phyloP scores from a whole-genome alignment of 1,140 invertebrate genomes.

The Drosophila subpulchrella region DNA sequence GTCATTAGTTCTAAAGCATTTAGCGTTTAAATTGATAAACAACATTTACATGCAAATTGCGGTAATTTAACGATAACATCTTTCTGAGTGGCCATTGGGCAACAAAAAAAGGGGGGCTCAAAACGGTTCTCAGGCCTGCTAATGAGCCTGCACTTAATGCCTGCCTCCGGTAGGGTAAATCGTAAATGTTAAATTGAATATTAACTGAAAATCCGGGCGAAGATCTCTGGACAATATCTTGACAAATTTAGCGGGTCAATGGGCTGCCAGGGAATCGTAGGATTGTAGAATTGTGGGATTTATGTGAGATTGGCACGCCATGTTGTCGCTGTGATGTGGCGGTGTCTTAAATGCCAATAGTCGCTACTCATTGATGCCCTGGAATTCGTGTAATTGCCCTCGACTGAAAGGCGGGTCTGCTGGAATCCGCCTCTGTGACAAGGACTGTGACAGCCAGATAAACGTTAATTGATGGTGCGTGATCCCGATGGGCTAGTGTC shows the following conservation, averaged over 20 bases:
- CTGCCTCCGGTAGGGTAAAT: slow-evolving; percentile 1
- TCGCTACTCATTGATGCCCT: slow-evolving; percentile 61
- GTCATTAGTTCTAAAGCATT: slow-evolving; percentile 81
- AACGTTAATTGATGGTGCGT: slow-evolving; percentile 79
- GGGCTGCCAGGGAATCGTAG: slow-evolving; percentile 5
- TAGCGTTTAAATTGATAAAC: slow-evolving; percentile 83
- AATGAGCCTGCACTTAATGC: slow-evolving; percentile 57
- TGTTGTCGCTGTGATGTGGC: slow-evolving; percentile 52
- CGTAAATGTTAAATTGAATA: slow-evolving; percentile 66
- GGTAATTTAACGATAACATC: slow-evolving; percentile 80
- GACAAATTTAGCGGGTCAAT: slow-evolving; percentile 54
- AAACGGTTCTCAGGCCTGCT: slow-evolving; percentile 70
- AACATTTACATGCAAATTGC: slow-evolving; percentile 83
- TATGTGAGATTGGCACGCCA: slow-evolving; percentile 64
- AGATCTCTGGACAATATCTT: slow-evolving; percentile 11
- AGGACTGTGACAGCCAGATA: slow-evolving; percentile 58
- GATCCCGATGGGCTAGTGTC: slow-evolving; percentile 18
- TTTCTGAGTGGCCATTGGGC: slow-evolving; percentile 23
- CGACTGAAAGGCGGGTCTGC: slow-evolving; percentile 22
- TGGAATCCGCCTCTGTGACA: slow-evolving; percentile 48
- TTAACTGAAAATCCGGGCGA: slow-evolving; percentile 22
- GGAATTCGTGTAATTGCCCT: slow-evolving; percentile 73
- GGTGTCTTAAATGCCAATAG: slow-evolving; percentile 65
- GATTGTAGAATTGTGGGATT: slow-evolving; percentile 30
- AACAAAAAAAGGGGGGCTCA: neutral